phyloP scores from a whole-genome alignment of 1,140 invertebrate genomes.

The Eufriesea mexicana region DNA sequence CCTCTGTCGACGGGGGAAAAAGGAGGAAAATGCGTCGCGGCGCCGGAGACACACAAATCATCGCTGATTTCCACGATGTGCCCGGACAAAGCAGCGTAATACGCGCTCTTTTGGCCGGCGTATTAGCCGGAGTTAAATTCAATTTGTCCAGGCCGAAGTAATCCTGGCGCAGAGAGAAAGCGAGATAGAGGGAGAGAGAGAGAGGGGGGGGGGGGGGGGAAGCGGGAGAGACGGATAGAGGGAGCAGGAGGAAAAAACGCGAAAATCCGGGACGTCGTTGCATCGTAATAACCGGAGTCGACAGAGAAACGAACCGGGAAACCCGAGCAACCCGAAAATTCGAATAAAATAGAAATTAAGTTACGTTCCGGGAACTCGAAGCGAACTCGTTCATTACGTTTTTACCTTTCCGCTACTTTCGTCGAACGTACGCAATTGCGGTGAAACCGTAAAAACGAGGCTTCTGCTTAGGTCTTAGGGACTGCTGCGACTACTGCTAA shows the following conservation, averaged over 20 bases:
- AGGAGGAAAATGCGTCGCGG: constrained; percentile 27
- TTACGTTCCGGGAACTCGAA: background rate
- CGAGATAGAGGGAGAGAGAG: background rate
- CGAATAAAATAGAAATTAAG: constrained; percentile 14
- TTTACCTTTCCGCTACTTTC: background rate
- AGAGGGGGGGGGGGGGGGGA: no score
- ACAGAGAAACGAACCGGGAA: background rate
- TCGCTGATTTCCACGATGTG: constrained; percentile 58
- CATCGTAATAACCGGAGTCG: constrained; percentile 45
- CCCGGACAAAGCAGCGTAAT: constrained; percentile 45
- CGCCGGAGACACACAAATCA: constrained; percentile 54
- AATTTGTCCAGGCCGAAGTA: constrained; percentile 58
- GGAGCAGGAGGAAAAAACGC: constrained; percentile 9
- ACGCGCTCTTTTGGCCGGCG: constrained; percentile 54
- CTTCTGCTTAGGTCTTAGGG: no score
- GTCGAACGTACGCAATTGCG: background rate
- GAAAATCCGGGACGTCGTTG: constrained; percentile 45
- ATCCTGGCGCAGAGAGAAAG: background rate
- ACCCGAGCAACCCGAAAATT: background rate
- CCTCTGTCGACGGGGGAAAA: constrained; percentile 20
- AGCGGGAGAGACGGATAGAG: background rate
- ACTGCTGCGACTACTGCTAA: no score
- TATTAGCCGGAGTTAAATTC: constrained; percentile 65
- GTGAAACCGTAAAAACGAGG: background rate
- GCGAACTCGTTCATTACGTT: background rate